Evolutionary conservation across 2,797 vertebrate species (phyloP), one percentile per base, ranked within the genome.

Genomic region (Yasuhikotakia modesta): DNA sequence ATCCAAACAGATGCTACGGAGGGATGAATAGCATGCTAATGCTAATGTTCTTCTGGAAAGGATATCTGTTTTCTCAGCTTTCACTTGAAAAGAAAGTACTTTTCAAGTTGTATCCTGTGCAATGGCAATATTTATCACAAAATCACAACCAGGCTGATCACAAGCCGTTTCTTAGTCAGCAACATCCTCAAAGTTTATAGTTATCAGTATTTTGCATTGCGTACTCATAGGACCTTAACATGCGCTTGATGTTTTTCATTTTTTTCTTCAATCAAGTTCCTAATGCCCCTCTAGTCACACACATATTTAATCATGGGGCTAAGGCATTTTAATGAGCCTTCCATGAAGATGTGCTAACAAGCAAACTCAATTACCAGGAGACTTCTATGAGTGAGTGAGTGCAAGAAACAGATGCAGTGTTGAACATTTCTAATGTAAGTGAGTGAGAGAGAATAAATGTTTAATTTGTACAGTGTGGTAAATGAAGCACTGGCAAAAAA

Each of bases 301-400:
- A 76, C 87, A 88, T 86, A 88, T 82, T 85, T 83, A 70, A 86
- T 87, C 84, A 86, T 80, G 66, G 27, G 69, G 32, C 67, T 65
- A 81, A 78, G 66, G 71, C 50, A 35, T 85, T 84, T 85, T 86
- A 87, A 88, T 87, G 72, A 35, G n/a, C 43, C 43, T 85, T 83
- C 79, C 72, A 17, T 78, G 27, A 81, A 76, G 78, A 48, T 55
- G 17, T 83, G 84, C 86, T 86, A 82, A 86, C 84, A 84, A 80
- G 84, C 76, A 82, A 84, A 87, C 86, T 84, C 70, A 85, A 85
- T 88, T 83, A 81, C 70, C 73, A 70, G 21, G 24, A 67, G 16
- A 57, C 50, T 70, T 64, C 19, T 57, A 46, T 53, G 53, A 80
- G 58, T 50, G 58, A 68, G 64, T 43, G 53, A 58, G 61, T 2